Evolutionary conservation across 2,113 vertebrate genomes (phyloP).

Genomic region (Alces alces): DNA sequence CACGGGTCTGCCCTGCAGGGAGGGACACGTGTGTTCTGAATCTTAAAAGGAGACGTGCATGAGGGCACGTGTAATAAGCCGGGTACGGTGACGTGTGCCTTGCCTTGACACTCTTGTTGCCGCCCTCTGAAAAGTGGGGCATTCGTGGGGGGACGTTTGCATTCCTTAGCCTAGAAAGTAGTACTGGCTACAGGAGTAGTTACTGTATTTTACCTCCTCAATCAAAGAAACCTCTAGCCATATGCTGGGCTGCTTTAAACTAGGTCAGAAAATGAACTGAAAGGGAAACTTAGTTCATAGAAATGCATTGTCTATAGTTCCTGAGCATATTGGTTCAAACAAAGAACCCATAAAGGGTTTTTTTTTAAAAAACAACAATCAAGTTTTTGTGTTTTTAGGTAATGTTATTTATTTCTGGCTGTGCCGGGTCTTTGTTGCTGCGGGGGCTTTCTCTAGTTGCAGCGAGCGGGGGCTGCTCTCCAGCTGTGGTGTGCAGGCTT

Average conservation of each 20-base stretch:
- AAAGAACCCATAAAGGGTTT: background rate
- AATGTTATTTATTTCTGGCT: background rate
- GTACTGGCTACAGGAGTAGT: background rate
- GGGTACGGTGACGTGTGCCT: background rate
- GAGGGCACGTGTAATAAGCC: background rate
- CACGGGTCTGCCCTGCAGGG: background rate
- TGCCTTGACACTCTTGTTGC: background rate
- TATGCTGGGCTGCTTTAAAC: background rate
- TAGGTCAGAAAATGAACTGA: background rate
- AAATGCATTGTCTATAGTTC: background rate
- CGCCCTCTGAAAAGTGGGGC: background rate
- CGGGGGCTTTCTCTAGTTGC: background rate
- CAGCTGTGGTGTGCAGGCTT: accelerated
- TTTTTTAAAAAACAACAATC: background rate
- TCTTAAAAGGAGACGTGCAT: background rate
- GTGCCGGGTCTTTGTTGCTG: background rate
- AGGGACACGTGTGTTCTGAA: background rate
- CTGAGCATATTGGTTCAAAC: background rate
- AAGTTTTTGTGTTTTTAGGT: background rate
- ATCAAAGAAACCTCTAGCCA: background rate
- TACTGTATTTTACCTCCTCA: background rate
- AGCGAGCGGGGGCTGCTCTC: background rate
- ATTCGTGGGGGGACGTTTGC: accelerated
- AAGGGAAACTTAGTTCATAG: background rate
- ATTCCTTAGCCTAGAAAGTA: background rate